Evolutionary conservation across 2,113 vertebrate species (phyloP).

Genomic region (Gambusia holbrooki): DNA sequence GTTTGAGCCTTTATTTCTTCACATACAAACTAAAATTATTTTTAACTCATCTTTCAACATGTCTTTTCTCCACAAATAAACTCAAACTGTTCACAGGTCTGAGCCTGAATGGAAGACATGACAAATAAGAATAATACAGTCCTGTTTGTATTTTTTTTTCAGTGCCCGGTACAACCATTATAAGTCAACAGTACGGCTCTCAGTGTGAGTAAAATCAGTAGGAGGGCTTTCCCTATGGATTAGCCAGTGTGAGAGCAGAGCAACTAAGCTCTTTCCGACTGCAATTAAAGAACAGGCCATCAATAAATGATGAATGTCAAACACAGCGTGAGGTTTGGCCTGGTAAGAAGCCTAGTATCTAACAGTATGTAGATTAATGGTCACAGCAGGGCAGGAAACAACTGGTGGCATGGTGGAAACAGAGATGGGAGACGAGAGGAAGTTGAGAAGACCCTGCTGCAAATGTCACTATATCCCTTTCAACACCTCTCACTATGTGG

Average conservation of each 20-base stretch:
- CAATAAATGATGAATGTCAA: slow-evolving; percentile 86
- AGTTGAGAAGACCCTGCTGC: slow-evolving; percentile 47
- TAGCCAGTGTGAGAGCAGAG: slow-evolving; percentile 62
- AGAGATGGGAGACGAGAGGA: slow-evolving; percentile 39
- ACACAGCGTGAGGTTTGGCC: slow-evolving; percentile 74
- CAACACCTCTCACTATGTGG: slow-evolving; percentile 62
- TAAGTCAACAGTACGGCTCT: slow-evolving; percentile 64
- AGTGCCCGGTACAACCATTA: slow-evolving; percentile 65
- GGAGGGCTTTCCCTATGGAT: slow-evolving; percentile 54
- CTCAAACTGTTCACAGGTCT: not conserved
- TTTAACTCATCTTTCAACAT: slow-evolving; percentile 10
- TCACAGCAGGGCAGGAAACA: slow-evolving; percentile 58
- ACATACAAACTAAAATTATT: not conserved
- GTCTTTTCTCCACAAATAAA: slow-evolving; percentile 11
- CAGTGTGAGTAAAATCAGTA: slow-evolving; percentile 57
- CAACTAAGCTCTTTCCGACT: slow-evolving; percentile 60
- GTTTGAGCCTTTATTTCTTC: not conserved
- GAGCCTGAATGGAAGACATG: slow-evolving; percentile 13
- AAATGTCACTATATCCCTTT: slow-evolving; percentile 77
- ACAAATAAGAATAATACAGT: slow-evolving; percentile 19
- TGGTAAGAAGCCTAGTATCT: slow-evolving; percentile 61
- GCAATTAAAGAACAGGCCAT: slow-evolving; percentile 78
- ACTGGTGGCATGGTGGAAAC: slow-evolving; percentile 33
- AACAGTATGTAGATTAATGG: slow-evolving; percentile 46
- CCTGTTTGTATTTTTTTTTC: slow-evolving; percentile 58